Percentiles rank a stretch among this genome's conserved stretches.
phyloP scores from a whole-genome alignment of 2,888 invertebrate species.

The Pherbina coryleti region DNA sequence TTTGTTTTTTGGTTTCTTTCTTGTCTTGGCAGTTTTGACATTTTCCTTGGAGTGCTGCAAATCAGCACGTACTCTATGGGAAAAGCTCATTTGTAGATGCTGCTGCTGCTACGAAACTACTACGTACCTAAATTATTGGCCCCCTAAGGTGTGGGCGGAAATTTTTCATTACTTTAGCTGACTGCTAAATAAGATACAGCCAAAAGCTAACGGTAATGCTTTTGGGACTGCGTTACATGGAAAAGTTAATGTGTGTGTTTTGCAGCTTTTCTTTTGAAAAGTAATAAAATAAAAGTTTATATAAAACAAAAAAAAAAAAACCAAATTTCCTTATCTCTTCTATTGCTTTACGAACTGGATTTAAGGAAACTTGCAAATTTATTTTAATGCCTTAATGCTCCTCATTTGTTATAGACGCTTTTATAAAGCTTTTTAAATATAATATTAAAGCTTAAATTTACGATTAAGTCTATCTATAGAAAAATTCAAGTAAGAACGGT shows the following conservation, averaged over 20 bases:
- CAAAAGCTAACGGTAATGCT: too few species aligned
- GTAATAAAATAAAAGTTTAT: not conserved
- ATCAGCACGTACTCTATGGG: slow-evolving; percentile 25
- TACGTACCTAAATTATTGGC: slow-evolving; percentile 18
- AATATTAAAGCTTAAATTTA: not conserved
- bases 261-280: too few species aligned
- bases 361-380: not conserved
- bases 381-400: not conserved
- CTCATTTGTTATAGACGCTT: not conserved
- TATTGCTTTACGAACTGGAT: not conserved
- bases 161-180: slow-evolving; percentile 16
- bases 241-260: too few species aligned
- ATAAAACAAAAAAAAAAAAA: not conserved
- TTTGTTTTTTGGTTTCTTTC: not conserved
- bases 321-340: not conserved
- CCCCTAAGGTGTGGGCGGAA: slow-evolving; percentile 14
- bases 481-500: too few species aligned
- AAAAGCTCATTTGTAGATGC: slow-evolving; percentile 13
- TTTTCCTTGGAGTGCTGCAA: slow-evolving; percentile 20
- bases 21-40: slow-evolving; percentile 22
- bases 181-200: not conserved
- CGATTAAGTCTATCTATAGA: too few species aligned
- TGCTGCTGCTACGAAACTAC: not conserved
- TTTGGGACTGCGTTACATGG: too few species aligned
- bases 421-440: not conserved